Evolutionary conservation across 2,113 vertebrate genomes (phyloP).

Genomic region (Sinocyclocheilus anophthalmus): DNA sequence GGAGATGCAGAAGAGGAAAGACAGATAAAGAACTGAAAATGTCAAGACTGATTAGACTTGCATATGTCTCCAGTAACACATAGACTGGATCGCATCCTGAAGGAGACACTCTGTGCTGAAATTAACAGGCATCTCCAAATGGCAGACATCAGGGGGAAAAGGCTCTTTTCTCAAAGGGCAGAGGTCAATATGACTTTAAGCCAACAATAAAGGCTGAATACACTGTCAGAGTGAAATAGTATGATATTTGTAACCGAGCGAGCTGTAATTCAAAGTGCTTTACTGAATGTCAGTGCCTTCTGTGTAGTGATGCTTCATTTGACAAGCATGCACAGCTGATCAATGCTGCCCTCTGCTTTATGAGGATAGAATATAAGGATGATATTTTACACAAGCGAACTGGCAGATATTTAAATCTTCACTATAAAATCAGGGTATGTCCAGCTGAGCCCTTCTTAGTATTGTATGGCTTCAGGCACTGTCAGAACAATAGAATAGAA

Average conservation of each 20-base stretch:
- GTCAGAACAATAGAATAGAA: neutral
- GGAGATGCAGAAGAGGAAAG: slow-evolving; percentile 22
- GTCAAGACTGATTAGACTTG: slow-evolving; percentile 58
- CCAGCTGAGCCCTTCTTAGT: slow-evolving; percentile 36
- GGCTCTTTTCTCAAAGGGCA: slow-evolving; percentile 30
- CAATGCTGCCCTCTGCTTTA: slow-evolving; percentile 55
- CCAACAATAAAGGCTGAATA: slow-evolving; percentile 38
- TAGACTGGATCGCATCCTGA: neutral
- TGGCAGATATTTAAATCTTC: slow-evolving; percentile 33
- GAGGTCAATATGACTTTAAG: slow-evolving; percentile 38
- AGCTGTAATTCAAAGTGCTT: slow-evolving; percentile 36
- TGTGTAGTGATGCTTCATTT: slow-evolving; percentile 17
- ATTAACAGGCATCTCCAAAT: slow-evolving; percentile 50
- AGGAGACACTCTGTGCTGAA: slow-evolving; percentile 7
- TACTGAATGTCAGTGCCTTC: slow-evolving; percentile 16
- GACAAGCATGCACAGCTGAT: slow-evolving; percentile 48
- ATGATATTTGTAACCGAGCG: slow-evolving; percentile 14
- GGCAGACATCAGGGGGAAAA: slow-evolving; percentile 54
- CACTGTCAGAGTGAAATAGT: neutral
- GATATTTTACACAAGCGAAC: slow-evolving; percentile 18
- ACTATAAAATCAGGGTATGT: neutral
- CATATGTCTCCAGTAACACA: slow-evolving; percentile 35
- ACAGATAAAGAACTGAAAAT: slow-evolving; percentile 56
- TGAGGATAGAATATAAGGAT: slow-evolving; percentile 41
- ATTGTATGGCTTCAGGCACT: neutral